Conservation (phyloP, 64 coral and sea anemone species). For the Actinia tenebrosa region DNA sequence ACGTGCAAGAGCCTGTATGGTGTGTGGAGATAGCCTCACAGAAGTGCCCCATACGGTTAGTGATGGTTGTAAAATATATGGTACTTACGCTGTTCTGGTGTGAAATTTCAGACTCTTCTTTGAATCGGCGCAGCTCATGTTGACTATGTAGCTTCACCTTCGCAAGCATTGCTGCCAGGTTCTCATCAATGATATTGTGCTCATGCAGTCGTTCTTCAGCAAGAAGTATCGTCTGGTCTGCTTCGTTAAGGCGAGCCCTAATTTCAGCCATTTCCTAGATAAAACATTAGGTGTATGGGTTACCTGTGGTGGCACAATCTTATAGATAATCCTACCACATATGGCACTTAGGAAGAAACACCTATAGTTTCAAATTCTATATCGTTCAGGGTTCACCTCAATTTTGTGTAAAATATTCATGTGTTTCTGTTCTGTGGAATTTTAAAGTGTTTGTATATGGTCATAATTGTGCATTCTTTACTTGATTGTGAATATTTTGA, state of each 20-base stretch:
- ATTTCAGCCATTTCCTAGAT: slow-evolving; percentile 85
- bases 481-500: too few species aligned
- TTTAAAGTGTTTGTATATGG: too few species aligned
- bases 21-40: too few species aligned
- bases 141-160: slow-evolving; percentile 90
- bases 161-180: slow-evolving; percentile 88
- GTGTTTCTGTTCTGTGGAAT: too few species aligned
- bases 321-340: too few species aligned
- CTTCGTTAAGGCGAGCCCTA: slow-evolving; percentile 75
- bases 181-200: slow-evolving; percentile 99
- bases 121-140: slow-evolving; percentile 78
- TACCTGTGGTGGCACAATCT: not conserved
- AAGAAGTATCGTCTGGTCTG: slow-evolving; percentile 67
- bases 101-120: slow-evolving; percentile 91
- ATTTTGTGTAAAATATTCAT: not conserved
- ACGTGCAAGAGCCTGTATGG: too few species aligned
- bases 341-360: too few species aligned
- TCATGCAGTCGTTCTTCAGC: slow-evolving; percentile 93
- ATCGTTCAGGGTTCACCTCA: not conserved
- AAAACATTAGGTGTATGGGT: not conserved
- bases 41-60: too few species aligned
- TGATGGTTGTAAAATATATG: not conserved
- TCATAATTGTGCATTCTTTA: too few species aligned
- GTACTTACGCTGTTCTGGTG: slow-evolving; percentile 87
- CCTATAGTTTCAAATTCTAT: too few species aligned